phyloP scores from a whole-genome alignment of 2,888 invertebrate species.

The Hedychridium roseum region DNA sequence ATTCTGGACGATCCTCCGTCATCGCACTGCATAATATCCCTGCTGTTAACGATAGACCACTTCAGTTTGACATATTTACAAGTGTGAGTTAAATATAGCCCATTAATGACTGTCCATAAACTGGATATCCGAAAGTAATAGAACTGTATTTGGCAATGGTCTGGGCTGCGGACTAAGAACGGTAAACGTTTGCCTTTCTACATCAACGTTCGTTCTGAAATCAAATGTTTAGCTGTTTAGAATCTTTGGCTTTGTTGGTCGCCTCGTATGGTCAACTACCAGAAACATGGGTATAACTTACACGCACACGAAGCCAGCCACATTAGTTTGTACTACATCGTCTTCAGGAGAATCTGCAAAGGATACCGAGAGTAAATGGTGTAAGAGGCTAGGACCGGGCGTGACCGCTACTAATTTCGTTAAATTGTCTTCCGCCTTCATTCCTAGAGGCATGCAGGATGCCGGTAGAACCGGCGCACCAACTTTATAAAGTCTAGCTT shows the following conservation, averaged over 20 bases:
- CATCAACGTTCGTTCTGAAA: conserved; percentile 87
- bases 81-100: too few species aligned
- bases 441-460: conserved; percentile 96
- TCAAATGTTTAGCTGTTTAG: conserved; percentile 8
- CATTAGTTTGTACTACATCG: conserved; percentile 86
- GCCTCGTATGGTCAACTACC: not conserved
- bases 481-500: conserved; percentile 91
- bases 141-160: conserved; percentile 86
- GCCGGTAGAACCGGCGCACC: conserved; percentile 93
- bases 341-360: conserved; percentile 85
- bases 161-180: conserved; percentile 93
- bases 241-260: not conserved
- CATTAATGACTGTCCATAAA: conserved; percentile 94
- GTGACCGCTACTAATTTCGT: conserved; percentile 87
- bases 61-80: not conserved
- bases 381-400: conserved; percentile 79
- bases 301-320: conserved; percentile 92
- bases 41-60: not conserved
- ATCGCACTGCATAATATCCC: not conserved
- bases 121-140: conserved; percentile 89
- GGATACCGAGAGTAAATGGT: conserved; percentile 89
- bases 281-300: conserved; percentile 67
- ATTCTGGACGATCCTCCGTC: not conserved
- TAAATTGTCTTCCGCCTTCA: conserved; percentile 90
- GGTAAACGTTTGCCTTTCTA: conserved; percentile 86